These are phyloP conservation scores for Atherinomorus stipes DNA, from an alignment of 2,113 vertebrate species.

Conservation along the genomic window DNA sequence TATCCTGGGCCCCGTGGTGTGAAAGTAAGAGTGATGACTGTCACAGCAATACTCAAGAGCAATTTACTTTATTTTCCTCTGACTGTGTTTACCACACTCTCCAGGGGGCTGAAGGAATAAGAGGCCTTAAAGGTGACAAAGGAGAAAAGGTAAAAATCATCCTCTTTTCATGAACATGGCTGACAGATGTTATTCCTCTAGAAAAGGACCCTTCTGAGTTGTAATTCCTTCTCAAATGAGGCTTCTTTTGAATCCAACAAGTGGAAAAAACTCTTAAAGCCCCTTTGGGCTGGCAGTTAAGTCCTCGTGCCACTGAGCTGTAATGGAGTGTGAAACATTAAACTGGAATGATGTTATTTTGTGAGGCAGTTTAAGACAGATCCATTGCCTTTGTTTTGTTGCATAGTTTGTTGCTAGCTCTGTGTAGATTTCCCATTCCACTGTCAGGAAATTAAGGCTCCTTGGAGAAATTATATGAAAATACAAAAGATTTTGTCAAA, in stretches of 20 bases:
- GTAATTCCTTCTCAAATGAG: constrained; percentile 43
- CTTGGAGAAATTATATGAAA: constrained; percentile 5
- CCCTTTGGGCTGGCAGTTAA: constrained; percentile 50
- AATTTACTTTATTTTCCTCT: background rate
- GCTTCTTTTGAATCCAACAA: constrained; percentile 25
- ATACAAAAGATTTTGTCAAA: constrained; percentile 7
- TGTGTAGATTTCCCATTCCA: constrained; percentile 1
- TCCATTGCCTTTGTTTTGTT: constrained; percentile 50
- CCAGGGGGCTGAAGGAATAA: constrained; percentile 95
- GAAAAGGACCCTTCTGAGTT: constrained; percentile 32
- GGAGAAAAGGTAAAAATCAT: constrained; percentile 93
- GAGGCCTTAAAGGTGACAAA: constrained; percentile 96
- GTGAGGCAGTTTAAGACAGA: constrained; percentile 25
- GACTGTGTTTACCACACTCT: constrained; percentile 42
- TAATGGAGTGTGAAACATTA: constrained; percentile 69
- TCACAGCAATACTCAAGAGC: background rate
- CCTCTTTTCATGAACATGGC: background rate
- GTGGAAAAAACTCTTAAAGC: constrained; percentile 53
- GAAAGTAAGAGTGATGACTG: constrained; percentile 85
- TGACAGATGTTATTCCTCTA: constrained; percentile 47
- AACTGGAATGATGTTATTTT: constrained; percentile 51
- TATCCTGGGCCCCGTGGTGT: constrained; percentile 97
- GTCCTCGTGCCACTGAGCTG: constrained; percentile 35
- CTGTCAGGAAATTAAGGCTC: background rate
- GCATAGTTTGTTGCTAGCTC: constrained; percentile 7